Percentiles rank a stretch among this genome's conserved stretches.
Conservation (phyloP, 35 echinoderm and acorn worm genomes). For the Amphiura filiformis region DNA sequence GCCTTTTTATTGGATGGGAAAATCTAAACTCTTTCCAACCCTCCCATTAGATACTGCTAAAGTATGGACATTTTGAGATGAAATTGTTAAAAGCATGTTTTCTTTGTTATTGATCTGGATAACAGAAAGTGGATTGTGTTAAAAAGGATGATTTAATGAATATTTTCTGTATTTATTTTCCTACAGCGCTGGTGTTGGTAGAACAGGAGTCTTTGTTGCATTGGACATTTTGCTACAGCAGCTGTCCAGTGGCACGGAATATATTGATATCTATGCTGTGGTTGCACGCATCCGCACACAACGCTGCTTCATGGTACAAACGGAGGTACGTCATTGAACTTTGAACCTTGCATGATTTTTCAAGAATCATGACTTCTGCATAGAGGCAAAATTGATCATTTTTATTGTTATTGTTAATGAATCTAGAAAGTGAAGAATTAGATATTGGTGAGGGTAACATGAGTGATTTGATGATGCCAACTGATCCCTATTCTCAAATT, state of each 20-base stretch:
- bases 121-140: no score
- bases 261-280: conserved; percentile 54
- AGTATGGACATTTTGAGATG: neutral
- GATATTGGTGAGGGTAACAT: no score
- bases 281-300: conserved; percentile 55
- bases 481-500: no score
- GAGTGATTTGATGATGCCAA: no score
- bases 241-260: neutral
- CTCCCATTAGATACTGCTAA: neutral
- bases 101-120: neutral
- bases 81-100: neutral
- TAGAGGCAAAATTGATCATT: no score
- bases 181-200: conserved; percentile 71
- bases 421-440: no score
- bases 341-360: no score
- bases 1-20: neutral
- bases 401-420: no score
- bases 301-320: conserved; percentile 74
- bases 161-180: neutral
- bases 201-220: conserved; percentile 51
- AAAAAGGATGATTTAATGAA: neutral
- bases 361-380: no score
- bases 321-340: conserved; percentile 43
- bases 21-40: neutral
- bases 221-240: conserved; percentile 44